phyloP scores from a whole-genome alignment of 2,888 invertebrate genomes.

The Serrognathus titanus region DNA sequence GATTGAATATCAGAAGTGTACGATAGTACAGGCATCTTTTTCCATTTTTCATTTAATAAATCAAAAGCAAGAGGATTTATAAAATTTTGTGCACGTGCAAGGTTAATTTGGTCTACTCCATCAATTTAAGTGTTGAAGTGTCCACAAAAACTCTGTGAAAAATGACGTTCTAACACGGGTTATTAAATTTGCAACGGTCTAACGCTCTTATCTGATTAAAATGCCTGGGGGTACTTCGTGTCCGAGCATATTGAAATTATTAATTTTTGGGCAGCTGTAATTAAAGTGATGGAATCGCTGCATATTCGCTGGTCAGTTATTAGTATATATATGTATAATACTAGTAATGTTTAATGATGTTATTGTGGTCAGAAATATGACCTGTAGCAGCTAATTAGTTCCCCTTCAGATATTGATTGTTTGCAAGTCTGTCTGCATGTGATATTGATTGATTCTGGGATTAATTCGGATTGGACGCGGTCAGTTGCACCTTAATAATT shows the following conservation, averaged over 20 bases:
- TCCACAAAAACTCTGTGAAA: not conserved
- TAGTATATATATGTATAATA: too few relatives aligned
- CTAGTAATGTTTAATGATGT: not conserved
- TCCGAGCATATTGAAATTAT: slow-evolving; percentile 10
- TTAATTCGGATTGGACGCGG: slow-evolving; percentile 25
- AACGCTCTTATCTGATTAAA: slow-evolving; percentile 38
- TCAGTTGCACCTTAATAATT: slow-evolving; percentile 31
- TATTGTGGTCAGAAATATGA: not conserved
- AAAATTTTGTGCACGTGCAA: not conserved
- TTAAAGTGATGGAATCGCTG: not conserved
- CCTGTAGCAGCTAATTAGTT: not conserved
- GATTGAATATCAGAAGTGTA: not conserved
- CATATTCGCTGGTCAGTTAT: too few relatives aligned
- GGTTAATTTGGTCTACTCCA: not conserved
- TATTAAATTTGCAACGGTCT: slow-evolving; percentile 17
- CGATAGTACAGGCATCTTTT: not conserved
- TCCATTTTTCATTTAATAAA: not conserved
- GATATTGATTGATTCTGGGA: slow-evolving; percentile 25
- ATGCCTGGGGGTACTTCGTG: slow-evolving; percentile 24
- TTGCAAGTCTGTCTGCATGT: slow-evolving; percentile 14
- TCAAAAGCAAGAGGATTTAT: not conserved
- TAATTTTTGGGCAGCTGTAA: slow-evolving; percentile 1
- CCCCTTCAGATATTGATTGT: not conserved
- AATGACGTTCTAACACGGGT: slow-evolving; percentile 1
- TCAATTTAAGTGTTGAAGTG: not conserved